Evolutionary conservation across 2,888 invertebrate species (phyloP).

Genomic region (Machimus rusticus): DNA sequence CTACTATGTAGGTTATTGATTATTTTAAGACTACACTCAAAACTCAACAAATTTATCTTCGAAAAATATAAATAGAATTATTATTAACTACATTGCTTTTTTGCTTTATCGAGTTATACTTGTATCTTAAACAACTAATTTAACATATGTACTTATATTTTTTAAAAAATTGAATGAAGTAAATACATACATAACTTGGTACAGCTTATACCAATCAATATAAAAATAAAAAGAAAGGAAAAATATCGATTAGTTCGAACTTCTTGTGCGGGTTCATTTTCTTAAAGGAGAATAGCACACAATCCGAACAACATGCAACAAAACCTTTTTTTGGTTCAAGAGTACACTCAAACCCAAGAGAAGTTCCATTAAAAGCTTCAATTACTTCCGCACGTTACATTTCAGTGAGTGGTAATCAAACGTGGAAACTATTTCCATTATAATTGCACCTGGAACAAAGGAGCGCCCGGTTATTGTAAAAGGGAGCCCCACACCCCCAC

Average conservation of each 20-base stretch:
- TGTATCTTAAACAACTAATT: no score
- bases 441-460: slow-evolving; percentile 33
- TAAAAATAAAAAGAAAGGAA: neutral
- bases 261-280: neutral
- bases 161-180: no score
- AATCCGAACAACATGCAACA: neutral
- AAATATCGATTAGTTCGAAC: neutral
- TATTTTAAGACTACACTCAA: no score
- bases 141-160: no score
- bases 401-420: slow-evolving; percentile 15
- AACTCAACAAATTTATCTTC: no score
- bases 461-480: neutral
- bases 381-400: neutral
- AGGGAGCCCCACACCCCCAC: neutral
- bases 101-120: no score
- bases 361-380: neutral
- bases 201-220: no score
- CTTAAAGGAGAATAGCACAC: neutral
- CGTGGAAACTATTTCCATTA: slow-evolving; percentile 27
- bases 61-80: no score
- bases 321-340: neutral
- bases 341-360: neutral
- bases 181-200: no score
- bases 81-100: no score
- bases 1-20: no score